Percentiles rank a stretch among this genome's conserved stretches.
Conservation (phyloP, 1,140 invertebrate genomes). For the Rhopalosiphum padi region DNA sequence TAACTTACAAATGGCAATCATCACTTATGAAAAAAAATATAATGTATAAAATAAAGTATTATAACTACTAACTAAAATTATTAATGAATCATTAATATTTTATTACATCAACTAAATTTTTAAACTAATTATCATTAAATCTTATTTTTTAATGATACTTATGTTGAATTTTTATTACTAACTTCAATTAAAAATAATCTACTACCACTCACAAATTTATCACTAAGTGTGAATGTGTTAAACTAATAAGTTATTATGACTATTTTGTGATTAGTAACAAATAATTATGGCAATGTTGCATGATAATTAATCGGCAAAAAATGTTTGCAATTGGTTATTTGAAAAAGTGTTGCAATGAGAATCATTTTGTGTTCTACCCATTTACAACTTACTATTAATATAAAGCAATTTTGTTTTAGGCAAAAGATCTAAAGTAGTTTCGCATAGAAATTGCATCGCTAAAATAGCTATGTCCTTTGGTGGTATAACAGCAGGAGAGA, state of each 20-base stretch:
- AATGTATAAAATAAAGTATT: too few relatives aligned
- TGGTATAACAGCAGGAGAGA: constrained; percentile 88
- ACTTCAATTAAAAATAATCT: neutral
- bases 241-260: neutral
- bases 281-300: neutral
- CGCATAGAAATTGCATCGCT: constrained; percentile 83
- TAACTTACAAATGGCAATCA: too few relatives aligned
- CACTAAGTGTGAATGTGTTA: neutral
- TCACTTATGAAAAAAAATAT: too few relatives aligned
- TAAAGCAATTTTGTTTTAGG: constrained; percentile 64
- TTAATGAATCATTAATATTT: too few relatives aligned
- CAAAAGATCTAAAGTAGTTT: constrained; percentile 73
- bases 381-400: neutral
- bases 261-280: neutral
- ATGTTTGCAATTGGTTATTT: neutral
- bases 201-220: neutral
- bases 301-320: neutral
- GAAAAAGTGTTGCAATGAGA: neutral
- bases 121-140: too few relatives aligned
- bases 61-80: too few relatives aligned
- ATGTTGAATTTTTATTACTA: neutral
- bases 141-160: neutral
- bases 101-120: too few relatives aligned
- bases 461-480: constrained; percentile 76
- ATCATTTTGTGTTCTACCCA: neutral